Conservation (phyloP, 2,113 vertebrate genomes). For the Laterallus jamaicensis region DNA sequence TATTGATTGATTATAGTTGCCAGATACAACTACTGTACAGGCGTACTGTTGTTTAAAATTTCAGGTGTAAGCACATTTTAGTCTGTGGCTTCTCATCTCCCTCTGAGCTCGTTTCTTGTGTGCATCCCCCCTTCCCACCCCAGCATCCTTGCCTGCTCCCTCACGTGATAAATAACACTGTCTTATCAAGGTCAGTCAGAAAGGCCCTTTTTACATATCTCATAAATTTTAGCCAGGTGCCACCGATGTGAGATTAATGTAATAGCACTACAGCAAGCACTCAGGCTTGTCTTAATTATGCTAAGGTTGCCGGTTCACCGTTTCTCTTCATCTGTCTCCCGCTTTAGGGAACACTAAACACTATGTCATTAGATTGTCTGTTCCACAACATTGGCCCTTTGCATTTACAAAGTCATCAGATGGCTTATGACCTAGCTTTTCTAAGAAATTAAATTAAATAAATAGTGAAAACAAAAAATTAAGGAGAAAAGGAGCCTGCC, state of each 20-base stretch:
- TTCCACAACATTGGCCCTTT: slow-evolving; percentile 83
- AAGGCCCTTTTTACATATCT: slow-evolving; percentile 84
- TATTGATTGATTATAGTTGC: slow-evolving; percentile 37
- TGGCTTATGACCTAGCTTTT: slow-evolving; percentile 82
- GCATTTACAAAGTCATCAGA: slow-evolving; percentile 87
- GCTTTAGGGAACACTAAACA: slow-evolving; percentile 89
- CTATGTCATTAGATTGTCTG: slow-evolving; percentile 87
- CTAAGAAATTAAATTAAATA: slow-evolving; percentile 82
- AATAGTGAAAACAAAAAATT: slow-evolving; percentile 74
- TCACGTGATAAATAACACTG: slow-evolving; percentile 82
- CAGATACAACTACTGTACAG: background rate
- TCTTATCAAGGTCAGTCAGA: slow-evolving; percentile 84
- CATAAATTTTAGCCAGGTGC: slow-evolving; percentile 88
- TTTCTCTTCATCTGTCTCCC: slow-evolving; percentile 87
- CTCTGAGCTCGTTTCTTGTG: slow-evolving; percentile 33
- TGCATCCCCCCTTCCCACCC: background rate
- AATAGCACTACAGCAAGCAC: slow-evolving; percentile 82
- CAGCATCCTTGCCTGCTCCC: slow-evolving; percentile 61
- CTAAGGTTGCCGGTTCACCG: slow-evolving; percentile 84
- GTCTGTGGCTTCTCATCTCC: slow-evolving; percentile 43
- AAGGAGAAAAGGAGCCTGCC: background rate
- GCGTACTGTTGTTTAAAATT: background rate
- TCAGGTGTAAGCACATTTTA: slow-evolving; percentile 45
- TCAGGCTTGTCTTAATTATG: slow-evolving; percentile 91
- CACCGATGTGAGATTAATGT: slow-evolving; percentile 87